Conservation (phyloP, 2,797 vertebrate species). For the Typhlichthys subterraneus region DNA sequence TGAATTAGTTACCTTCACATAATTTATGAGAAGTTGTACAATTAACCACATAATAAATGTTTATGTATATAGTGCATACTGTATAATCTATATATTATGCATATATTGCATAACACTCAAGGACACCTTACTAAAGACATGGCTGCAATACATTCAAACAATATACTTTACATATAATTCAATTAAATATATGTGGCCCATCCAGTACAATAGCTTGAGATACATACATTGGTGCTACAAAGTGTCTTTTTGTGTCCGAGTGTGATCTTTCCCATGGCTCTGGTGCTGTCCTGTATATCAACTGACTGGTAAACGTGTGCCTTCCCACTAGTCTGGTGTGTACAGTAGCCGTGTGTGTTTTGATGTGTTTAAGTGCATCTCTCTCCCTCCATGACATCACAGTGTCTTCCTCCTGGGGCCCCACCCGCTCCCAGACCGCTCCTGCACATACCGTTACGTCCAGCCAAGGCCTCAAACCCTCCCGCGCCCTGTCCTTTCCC, state of each 20-base stretch:
- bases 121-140: too few species aligned
- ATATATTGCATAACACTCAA: too few species aligned
- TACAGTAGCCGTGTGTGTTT: background rate
- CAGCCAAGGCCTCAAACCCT: slow-evolving; percentile 81
- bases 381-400: slow-evolving; percentile 63
- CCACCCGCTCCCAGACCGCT: slow-evolving; percentile 81
- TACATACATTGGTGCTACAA: too few species aligned
- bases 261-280: background rate
- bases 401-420: slow-evolving; percentile 74
- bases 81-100: too few species aligned
- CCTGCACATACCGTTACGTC: slow-evolving; percentile 86
- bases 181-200: too few species aligned
- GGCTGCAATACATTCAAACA: too few species aligned
- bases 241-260: background rate
- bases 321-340: slow-evolving; percentile 3
- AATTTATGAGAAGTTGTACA: too few species aligned
- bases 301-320: slow-evolving; percentile 1
- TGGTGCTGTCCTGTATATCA: background rate
- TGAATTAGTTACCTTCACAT: too few species aligned
- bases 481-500: slow-evolving; percentile 77
- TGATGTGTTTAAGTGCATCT: slow-evolving; percentile 44
- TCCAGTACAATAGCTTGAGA: too few species aligned
- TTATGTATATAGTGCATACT: too few species aligned
- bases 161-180: too few species aligned
- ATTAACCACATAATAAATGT: too few species aligned